A percentile compares a stretch with the other conserved stretches of the same genome.
Conservation (phyloP, 2,797 vertebrate species). For the Lerista edwardsae region DNA sequence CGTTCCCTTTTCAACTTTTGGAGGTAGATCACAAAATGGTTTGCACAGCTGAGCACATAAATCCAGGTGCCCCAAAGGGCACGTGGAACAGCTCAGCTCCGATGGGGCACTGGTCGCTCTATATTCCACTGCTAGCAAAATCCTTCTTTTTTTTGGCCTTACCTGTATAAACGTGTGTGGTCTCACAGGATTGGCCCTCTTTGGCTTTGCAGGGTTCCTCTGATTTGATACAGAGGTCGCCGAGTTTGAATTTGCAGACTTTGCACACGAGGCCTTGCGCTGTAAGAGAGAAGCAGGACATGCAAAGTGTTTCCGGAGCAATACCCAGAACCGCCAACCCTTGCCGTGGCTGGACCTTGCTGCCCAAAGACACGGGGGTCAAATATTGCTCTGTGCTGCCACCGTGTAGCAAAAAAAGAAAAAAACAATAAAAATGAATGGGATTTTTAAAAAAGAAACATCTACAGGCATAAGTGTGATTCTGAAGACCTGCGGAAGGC, state of each 20-base stretch:
- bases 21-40: too few relatives aligned
- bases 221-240: fast-evolving
- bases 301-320: too few relatives aligned
- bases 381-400: neutral
- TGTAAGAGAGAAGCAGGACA: neutral
- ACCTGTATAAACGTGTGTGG: constrained; percentile 18
- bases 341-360: too few relatives aligned
- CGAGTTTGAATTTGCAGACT: constrained; percentile 28
- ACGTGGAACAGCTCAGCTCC: neutral
- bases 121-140: neutral
- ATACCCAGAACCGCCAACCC: too few relatives aligned
- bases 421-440: too few relatives aligned
- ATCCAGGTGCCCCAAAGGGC: too few relatives aligned
- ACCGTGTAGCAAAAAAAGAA: neutral
- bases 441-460: too few relatives aligned
- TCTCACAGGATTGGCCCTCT: constrained; percentile 2
- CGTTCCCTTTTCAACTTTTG: too few relatives aligned
- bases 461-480: neutral
- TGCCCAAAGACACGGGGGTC: too few relatives aligned
- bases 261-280: constrained; percentile 22
- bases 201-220: neutral
- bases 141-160: neutral
- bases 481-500: too few relatives aligned
- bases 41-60: too few relatives aligned
- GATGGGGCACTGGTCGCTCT: neutral